Evolutionary conservation across 2,888 invertebrate genomes (phyloP), one percentile per base, ranked within the genome.

Genomic region (Tetramorium bicarinatum): DNA sequence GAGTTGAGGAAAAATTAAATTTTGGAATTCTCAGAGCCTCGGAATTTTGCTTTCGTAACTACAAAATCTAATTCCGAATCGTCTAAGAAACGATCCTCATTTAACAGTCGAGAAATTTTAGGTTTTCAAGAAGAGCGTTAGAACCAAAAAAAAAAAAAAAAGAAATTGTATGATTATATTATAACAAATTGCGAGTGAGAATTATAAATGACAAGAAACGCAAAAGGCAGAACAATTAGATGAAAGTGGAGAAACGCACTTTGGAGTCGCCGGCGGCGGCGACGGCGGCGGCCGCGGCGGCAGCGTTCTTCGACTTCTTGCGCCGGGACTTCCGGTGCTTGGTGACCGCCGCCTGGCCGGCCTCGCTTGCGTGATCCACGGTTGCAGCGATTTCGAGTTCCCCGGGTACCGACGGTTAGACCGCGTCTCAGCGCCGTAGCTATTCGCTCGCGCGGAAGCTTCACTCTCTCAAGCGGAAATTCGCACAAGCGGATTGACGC

Each of bases 311-410:
- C 18, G 89, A 82, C 87, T 93, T 93, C 87, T 93, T 92, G 77
- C 92, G 93, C 83, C 93, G 92, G 21, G 92, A 89, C 72, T 93
- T 94, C 74, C 93, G 92, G 88, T 90, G 87, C 87, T 92, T 93
- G 64, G 88, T 83, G 87, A 89, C 91, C 89, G 88, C 90, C 88
- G 91, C 85, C 86, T 87, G 91, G 81, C 91, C 89, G 84, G 88
- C 87, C 67, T 92, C 91, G 86, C 87, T 91, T 87, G 82, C 82
- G 83, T 82, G 90, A 90, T 90, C 90, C 90, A 90, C 90, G 90
- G 76, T 85, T 90, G 90, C 88, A 84, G 64, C 85, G 80, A 71
- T 87, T 86, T 87, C 13, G 41, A 13, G 4, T 41, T 29, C n/a
- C 61, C 29, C 54, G 54, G 18, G 77, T 34, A 47, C 3, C 34